Evolutionary conservation across 2,113 vertebrate genomes (phyloP).

Genomic region (Pipa parva): DNA sequence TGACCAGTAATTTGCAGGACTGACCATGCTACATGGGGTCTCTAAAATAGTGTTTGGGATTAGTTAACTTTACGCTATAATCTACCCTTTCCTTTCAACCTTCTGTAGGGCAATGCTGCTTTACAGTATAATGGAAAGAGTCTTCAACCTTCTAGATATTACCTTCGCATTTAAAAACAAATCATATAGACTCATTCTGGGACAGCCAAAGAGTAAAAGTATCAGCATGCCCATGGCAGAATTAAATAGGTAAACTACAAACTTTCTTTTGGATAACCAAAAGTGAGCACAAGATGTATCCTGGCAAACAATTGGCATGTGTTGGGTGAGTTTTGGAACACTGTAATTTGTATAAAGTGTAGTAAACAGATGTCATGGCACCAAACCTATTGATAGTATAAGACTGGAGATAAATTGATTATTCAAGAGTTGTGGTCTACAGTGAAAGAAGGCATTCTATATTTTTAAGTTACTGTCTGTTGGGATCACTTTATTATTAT

Average conservation of each 20-base stretch:
- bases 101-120: too few relatives aligned
- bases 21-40: neutral
- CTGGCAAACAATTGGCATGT: too few relatives aligned
- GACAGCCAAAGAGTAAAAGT: neutral
- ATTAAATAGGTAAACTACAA: neutral
- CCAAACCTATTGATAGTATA: too few relatives aligned
- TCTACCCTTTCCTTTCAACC: neutral
- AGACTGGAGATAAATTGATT: too few relatives aligned
- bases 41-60: constrained; percentile 19
- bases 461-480: too few relatives aligned
- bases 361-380: too few relatives aligned
- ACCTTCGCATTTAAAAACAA: neutral
- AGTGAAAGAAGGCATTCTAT: too few relatives aligned
- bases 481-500: too few relatives aligned
- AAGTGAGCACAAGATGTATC: too few relatives aligned
- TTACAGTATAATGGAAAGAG: neutral
- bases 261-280: too few relatives aligned
- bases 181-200: neutral
- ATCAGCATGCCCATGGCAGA: neutral
- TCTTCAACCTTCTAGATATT: neutral
- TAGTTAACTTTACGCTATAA: neutral
- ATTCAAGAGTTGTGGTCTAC: too few relatives aligned
- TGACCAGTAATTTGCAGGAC: constrained; percentile 17
- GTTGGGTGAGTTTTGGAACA: neutral
- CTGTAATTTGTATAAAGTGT: too few relatives aligned